A percentile compares a stretch with the other conserved stretches of the same genome.
These are phyloP conservation scores for Hypercompe scribonia DNA, from an alignment of 2,888 invertebrate species.

Conservation along the genomic window DNA sequence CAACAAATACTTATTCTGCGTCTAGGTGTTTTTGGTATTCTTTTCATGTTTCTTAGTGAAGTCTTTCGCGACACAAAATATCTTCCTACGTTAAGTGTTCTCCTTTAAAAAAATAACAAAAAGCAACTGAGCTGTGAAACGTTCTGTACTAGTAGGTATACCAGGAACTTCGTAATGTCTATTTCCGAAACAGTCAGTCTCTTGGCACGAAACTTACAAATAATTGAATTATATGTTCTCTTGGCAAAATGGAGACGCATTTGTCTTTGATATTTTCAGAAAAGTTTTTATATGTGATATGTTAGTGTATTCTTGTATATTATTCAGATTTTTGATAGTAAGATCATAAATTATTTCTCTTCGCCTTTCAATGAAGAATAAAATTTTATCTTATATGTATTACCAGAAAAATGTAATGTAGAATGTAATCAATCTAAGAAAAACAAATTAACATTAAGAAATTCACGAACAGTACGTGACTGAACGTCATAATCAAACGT, in stretches of 20 bases:
- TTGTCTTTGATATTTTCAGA: conserved; percentile 12
- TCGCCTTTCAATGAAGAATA: neutral
- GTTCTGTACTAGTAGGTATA: neutral
- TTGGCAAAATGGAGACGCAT: conserved; percentile 24
- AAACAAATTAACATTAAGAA: too few relatives aligned
- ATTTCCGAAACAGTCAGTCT: conserved; percentile 33
- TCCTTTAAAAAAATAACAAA: too few relatives aligned
- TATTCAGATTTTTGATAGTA: neutral
- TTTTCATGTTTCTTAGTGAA: too few relatives aligned
- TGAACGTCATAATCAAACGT: too few relatives aligned
- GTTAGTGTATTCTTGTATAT: neutral
- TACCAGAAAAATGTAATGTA: too few relatives aligned
- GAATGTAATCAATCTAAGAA: too few relatives aligned
- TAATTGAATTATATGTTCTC: conserved; percentile 36
- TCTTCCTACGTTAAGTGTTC: too few relatives aligned
- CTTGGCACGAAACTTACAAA: conserved; percentile 27
- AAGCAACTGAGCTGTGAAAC: too few relatives aligned
- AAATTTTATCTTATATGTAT: neutral
- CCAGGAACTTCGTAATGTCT: conserved; percentile 17
- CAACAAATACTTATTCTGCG: too few relatives aligned
- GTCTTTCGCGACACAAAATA: too few relatives aligned
- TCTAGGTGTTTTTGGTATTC: too few relatives aligned
- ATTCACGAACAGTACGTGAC: too few relatives aligned
- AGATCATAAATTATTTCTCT: neutral
- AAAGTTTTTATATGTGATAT: neutral